Evolutionary conservation across 2,797 vertebrate species (phyloP).

Genomic region (Setipinna tenuifilis): DNA sequence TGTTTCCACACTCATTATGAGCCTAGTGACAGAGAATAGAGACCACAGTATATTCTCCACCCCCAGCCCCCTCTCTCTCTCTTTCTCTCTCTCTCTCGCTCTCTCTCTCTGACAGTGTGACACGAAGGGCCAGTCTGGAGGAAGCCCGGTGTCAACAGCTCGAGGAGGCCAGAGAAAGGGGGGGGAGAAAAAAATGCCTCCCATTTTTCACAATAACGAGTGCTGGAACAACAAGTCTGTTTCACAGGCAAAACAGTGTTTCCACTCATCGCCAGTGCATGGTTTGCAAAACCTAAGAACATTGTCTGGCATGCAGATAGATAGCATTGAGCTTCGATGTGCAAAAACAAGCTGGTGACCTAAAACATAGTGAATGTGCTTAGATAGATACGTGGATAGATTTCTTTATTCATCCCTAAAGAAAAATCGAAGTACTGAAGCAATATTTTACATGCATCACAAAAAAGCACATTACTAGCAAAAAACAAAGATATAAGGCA

Average conservation of each 20-base stretch:
- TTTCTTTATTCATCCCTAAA: too few relatives aligned
- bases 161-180: neutral
- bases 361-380: too few relatives aligned
- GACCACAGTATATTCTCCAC: neutral
- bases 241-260: neutral
- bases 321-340: neutral
- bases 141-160: constrained; percentile 11
- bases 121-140: neutral
- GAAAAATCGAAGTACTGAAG: too few relatives aligned
- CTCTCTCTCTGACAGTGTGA: neutral
- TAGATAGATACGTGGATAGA: too few relatives aligned
- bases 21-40: constrained; percentile 11
- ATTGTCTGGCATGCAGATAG: neutral
- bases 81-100: neutral
- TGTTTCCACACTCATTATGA: neutral
- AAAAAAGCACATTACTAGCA: too few relatives aligned
- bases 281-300: neutral
- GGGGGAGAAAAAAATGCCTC: constrained; percentile 13
- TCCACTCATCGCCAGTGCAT: neutral
- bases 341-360: neutral
- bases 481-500: too few relatives aligned
- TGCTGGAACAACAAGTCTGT: constrained; percentile 3
- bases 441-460: too few relatives aligned
- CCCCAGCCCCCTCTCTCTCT: neutral
- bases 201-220: constrained; percentile 40